Conservation (phyloP, 2,113 vertebrate species). For the Salvelinus fontinalis region DNA sequence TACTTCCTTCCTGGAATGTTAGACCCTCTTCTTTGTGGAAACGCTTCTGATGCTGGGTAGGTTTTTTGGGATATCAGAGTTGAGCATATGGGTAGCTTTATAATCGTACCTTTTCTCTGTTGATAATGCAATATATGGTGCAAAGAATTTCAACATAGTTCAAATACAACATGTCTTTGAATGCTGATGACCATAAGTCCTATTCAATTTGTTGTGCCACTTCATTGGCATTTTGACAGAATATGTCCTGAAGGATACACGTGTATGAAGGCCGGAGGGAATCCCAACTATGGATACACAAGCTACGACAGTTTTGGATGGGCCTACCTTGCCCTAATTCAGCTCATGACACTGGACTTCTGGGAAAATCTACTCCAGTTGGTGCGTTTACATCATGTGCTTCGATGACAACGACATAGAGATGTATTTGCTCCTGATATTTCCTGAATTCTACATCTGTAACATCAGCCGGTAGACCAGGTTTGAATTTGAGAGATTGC, state of each 20-base stretch:
- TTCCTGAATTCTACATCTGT: too few relatives aligned
- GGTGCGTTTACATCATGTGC: constrained; percentile 63
- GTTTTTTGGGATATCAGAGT: constrained; percentile 15
- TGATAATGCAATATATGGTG: too few relatives aligned
- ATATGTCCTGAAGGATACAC: constrained; percentile 77
- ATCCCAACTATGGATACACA: constrained; percentile 86
- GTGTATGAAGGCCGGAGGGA: constrained; percentile 80
- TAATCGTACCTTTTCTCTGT: too few relatives aligned
- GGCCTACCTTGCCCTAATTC: constrained; percentile 84
- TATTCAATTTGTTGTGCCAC: too few relatives aligned
- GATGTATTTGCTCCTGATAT: not conserved
- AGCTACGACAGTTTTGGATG: constrained; percentile 85
- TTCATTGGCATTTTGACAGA: constrained; percentile 49
- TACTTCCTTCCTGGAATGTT: constrained; percentile 78
- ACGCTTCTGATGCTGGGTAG: constrained; percentile 81
- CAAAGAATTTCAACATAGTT: too few relatives aligned
- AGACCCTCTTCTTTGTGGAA: constrained; percentile 81
- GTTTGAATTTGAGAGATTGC: too few relatives aligned
- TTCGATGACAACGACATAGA: not conserved
- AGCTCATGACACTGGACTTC: constrained; percentile 84
- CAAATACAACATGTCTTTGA: too few relatives aligned
- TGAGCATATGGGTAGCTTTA: too few relatives aligned
- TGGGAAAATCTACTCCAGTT: constrained; percentile 87
- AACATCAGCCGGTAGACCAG: too few relatives aligned
- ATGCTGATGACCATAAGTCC: too few relatives aligned